Conservation (phyloP, 2,797 vertebrate species). For the Hybognathus amarus region DNA sequence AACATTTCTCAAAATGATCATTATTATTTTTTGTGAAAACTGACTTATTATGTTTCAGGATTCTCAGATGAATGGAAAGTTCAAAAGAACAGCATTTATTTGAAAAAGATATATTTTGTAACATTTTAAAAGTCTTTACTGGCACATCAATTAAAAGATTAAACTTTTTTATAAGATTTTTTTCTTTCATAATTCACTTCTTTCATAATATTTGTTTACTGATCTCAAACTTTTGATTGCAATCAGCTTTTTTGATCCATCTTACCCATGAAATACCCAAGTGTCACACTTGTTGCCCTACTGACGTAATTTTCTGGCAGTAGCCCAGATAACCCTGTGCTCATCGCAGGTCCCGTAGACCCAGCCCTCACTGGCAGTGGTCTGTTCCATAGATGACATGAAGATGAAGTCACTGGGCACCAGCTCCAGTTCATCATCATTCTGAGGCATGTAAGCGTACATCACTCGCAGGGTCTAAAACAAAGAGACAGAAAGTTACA, state of each 20-base stretch:
- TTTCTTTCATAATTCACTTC: background rate
- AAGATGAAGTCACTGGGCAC: constrained; percentile 94
- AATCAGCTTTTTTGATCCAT: background rate
- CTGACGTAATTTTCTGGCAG: constrained; percentile 96
- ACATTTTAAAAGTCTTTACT: background rate
- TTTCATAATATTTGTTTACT: background rate
- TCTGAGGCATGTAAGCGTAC: constrained; percentile 96
- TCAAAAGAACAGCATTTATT: background rate
- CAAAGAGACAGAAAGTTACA: constrained; percentile 8
- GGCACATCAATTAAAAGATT: no score
- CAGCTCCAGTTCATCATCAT: constrained; percentile 96
- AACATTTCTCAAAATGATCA: background rate
- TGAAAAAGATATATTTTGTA: background rate
- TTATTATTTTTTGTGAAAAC: background rate
- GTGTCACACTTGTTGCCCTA: constrained; percentile 93
- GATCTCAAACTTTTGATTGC: background rate
- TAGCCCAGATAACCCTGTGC: constrained; percentile 90
- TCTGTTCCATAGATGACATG: constrained; percentile 92
- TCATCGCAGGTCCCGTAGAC: constrained; percentile 91
- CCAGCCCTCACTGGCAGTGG: constrained; percentile 94
- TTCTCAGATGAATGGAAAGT: background rate
- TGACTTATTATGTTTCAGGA: background rate
- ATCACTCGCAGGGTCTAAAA: constrained; percentile 90
- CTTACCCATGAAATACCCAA: constrained; percentile 96
- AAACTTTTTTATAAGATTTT: background rate